Conservation (phyloP, 2,113 vertebrate genomes). For the Anarhynchus alexandrinus region DNA sequence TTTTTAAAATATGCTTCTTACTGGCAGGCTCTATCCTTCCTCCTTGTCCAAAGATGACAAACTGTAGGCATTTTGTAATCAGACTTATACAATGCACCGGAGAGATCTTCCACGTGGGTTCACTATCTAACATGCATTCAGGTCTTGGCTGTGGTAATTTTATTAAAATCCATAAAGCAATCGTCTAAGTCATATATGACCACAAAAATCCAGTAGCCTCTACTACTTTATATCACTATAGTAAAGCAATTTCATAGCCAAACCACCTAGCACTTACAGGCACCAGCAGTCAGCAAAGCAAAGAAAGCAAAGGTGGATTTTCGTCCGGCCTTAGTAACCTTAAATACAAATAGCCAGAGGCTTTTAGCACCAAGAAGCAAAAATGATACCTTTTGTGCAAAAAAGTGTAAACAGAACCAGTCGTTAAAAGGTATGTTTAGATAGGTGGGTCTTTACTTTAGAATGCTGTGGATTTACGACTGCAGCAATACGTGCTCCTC, state of each 20-base stretch:
- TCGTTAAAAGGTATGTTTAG: not conserved
- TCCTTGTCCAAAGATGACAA: not conserved
- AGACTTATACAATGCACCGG: not conserved
- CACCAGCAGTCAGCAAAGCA: not conserved
- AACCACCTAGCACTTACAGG: not conserved
- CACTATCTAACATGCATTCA: not conserved
- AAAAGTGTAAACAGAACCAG: not conserved
- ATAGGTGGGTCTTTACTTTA: not conserved
- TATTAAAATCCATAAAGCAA: not conserved
- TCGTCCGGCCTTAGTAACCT: not conserved
- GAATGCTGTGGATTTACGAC: not conserved
- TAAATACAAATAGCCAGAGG: not conserved
- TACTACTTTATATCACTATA: not conserved
- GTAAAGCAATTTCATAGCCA: not conserved
- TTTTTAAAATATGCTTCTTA: not conserved
- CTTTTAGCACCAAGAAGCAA: not conserved
- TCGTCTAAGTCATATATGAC: rapidly evolving
- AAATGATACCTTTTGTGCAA: not conserved
- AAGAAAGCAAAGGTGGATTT: not conserved
- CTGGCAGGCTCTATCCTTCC: not conserved
- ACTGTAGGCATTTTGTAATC: not conserved
- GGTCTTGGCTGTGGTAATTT: not conserved
- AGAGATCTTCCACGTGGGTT: not conserved
- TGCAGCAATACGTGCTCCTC: not conserved
- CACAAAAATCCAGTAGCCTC: not conserved